Conservation (phyloP, 2,113 vertebrate genomes). For the Salvelinus namaycush region DNA sequence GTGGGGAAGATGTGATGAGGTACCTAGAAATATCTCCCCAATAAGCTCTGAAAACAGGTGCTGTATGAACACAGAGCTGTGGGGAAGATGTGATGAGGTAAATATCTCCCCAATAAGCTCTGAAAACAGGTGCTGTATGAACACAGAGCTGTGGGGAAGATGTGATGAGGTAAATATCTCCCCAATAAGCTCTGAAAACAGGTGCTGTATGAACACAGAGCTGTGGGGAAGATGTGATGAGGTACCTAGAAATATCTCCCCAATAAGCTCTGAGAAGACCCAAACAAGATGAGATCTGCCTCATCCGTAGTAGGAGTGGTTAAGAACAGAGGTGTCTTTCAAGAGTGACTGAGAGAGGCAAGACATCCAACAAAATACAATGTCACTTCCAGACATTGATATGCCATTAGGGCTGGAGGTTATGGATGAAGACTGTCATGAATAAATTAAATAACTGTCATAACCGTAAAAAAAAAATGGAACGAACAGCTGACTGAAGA, state of each 20-base stretch:
- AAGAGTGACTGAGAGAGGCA: too few relatives aligned
- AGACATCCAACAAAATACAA: too few relatives aligned
- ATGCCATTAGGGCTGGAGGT: too few relatives aligned
- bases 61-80: background rate
- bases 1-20: background rate
- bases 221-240: background rate
- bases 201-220: background rate
- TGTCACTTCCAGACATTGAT: too few relatives aligned
- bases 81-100: background rate
- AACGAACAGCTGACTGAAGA: too few relatives aligned
- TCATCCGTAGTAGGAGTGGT: background rate
- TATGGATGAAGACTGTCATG: too few relatives aligned
- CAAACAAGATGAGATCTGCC: too few relatives aligned
- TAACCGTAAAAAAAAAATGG: too few relatives aligned
- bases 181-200: background rate
- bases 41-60: background rate
- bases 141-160: background rate
- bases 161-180: background rate
- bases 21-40: background rate
- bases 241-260: background rate
- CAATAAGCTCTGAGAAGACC: background rate
- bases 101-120: background rate
- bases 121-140: background rate
- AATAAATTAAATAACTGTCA: too few relatives aligned
- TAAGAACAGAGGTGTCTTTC: too few relatives aligned